These are phyloP conservation scores for Chromis chromis DNA, from an alignment of 2,797 vertebrate species.

Conservation along the genomic window DNA sequence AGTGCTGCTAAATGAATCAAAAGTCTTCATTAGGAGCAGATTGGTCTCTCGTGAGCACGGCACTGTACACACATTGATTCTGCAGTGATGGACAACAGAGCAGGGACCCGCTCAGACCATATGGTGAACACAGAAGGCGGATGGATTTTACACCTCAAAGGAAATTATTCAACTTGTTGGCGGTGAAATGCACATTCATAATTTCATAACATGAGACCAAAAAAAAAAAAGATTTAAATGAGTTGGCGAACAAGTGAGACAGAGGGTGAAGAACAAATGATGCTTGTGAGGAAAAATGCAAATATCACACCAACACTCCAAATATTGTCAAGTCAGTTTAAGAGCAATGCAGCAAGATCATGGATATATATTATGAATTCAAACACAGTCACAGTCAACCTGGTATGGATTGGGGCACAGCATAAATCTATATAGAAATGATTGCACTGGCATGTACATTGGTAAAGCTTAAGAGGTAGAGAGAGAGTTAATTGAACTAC, in stretches of 20 bases:
- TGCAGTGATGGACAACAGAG: constrained; percentile 38
- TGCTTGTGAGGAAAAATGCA: background rate
- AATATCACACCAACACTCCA: background rate
- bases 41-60: constrained; percentile 55
- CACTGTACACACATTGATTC: constrained; percentile 63
- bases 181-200: background rate
- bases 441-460: constrained; percentile 12
- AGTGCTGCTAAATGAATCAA: constrained; percentile 69
- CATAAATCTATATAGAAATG: background rate
- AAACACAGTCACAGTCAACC: background rate
- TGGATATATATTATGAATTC: background rate
- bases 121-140: background rate
- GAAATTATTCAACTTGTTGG: background rate
- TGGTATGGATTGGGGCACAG: too few species aligned
- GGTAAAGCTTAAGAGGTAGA: background rate
- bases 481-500: constrained; percentile 48
- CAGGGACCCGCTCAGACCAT: constrained; percentile 19
- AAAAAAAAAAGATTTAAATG: background rate
- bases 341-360: background rate
- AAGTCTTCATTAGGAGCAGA: constrained; percentile 70
- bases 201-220: background rate
- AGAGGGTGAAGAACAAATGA: background rate
- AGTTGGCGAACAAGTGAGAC: fast-evolving
- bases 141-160: constrained; percentile 3
- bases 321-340: constrained; percentile 7